These are phyloP conservation scores for Platycheirus rosarum DNA, from an alignment of 2,888 invertebrate genomes.

Conservation along the genomic window DNA sequence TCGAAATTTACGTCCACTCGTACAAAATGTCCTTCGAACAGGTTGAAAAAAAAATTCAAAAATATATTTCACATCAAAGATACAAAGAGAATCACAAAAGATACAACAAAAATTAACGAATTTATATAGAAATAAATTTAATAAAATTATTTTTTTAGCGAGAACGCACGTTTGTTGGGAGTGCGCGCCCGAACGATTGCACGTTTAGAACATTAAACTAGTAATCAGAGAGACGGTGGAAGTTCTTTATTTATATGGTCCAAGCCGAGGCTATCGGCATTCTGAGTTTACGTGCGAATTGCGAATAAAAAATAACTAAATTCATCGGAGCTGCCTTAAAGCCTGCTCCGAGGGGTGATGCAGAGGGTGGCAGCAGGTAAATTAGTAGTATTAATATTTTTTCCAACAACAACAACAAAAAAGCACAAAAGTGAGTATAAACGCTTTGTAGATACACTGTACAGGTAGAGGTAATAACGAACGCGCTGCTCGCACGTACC, in stretches of 20 bases:
- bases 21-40: conserved; percentile 4
- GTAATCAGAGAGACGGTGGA: conserved; percentile 78
- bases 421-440: conserved; percentile 40
- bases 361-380: conserved; percentile 19
- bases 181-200: conserved; percentile 71
- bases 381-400: conserved; percentile 51
- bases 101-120: not conserved
- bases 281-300: conserved; percentile 70
- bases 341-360: conserved; percentile 19
- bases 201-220: conserved; percentile 79
- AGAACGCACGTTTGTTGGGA: conserved; percentile 2
- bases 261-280: conserved; percentile 81
- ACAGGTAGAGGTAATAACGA: conserved; percentile 13
- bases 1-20: conserved; percentile 4
- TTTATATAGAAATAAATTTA: too few species aligned
- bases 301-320: conserved; percentile 54
- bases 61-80: not conserved
- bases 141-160: conserved; percentile 1
- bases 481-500: conserved; percentile 21
- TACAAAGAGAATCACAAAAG: not conserved
- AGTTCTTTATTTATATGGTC: conserved; percentile 82
- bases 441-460: conserved; percentile 4
- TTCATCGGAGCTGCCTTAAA: too few species aligned
- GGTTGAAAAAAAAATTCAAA: not conserved
- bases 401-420: conserved; percentile 20